These are phyloP conservation scores for Scaptomyza tumidula DNA, from an alignment of 2,888 invertebrate species.

Conservation along the genomic window DNA sequence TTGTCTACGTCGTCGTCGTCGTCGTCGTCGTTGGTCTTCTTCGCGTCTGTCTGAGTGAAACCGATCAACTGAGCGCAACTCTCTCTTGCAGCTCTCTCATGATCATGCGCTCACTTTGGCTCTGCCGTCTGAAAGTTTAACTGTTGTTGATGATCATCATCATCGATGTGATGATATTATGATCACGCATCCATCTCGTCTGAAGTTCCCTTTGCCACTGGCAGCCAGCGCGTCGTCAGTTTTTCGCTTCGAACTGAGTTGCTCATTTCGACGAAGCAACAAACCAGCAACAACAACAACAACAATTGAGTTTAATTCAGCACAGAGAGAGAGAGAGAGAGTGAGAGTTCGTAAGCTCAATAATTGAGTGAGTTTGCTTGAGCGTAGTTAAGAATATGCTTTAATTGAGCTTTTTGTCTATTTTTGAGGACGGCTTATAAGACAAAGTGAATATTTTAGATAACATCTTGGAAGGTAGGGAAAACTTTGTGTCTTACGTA, in stretches of 20 bases:
- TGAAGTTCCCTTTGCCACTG: slow-evolving; percentile 75
- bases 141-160: slow-evolving; percentile 57
- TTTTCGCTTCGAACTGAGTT: slow-evolving; percentile 29
- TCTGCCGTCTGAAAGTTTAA: slow-evolving; percentile 61
- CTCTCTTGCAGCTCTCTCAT: slow-evolving; percentile 8
- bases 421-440: slow-evolving; percentile 31
- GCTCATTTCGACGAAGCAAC: slow-evolving; percentile 5
- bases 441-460: slow-evolving; percentile 24
- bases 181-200: slow-evolving; percentile 73
- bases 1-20: no score
- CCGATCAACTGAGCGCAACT: slow-evolving; percentile 12
- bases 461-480: not conserved
- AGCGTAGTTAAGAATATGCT: slow-evolving; percentile 3
- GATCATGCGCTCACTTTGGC: slow-evolving; percentile 5
- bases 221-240: slow-evolving; percentile 75
- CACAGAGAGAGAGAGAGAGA: slow-evolving; percentile 10
- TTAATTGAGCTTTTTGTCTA: slow-evolving; percentile 25
- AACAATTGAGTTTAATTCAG: slow-evolving; percentile 42
- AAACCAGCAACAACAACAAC: not conserved
- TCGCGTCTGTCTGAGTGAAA: slow-evolving; percentile 41
- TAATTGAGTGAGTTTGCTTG: slow-evolving; percentile 47
- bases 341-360: not conserved
- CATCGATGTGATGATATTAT: slow-evolving; percentile 41
- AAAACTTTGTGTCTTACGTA: no score
- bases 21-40: slow-evolving; percentile 8